Evolutionary conservation across 2,888 invertebrate species (phyloP), one percentile per base, ranked within the genome.

Genomic region (Lampropteryx suffumata): DNA sequence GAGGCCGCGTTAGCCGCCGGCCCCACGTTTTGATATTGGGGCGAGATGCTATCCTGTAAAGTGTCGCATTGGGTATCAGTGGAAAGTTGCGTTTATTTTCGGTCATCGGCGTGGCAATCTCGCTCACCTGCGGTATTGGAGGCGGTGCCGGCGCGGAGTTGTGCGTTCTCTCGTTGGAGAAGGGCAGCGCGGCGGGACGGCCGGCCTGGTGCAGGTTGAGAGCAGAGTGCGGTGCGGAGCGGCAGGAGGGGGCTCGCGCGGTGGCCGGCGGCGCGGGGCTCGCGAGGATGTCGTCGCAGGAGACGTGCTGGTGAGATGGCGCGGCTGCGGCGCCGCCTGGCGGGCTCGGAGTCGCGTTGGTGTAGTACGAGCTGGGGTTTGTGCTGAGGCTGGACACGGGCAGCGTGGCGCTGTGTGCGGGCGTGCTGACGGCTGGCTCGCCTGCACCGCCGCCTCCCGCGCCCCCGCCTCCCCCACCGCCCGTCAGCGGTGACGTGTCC

Each of bases 331-430:
- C 81, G 17, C 17, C 17, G 17, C 17, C 17, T 3, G 92, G 92
- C 28, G 93, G 92, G 67, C 92, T 91, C 44, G 92, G 92, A 57
- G 92, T 86, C 36, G 90, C 92, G 76, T 92, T 92, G 29, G 92
- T 92, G 71, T 92, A 92, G 78, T 92, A 92, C 62, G 92, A 92
- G 73, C 88, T 88, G 27, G 84, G 84, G 69, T 90, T 91, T 27
- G 87, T 89, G 69, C 90, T 87, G 61, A 88, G 83, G 61, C 88
- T 86, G 64, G 92, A 92, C 17, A 92, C 92, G 28, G 92, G 92
- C 57, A 89, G 70, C 39, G 88, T 89, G 37, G 88, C 76, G 68
- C 86, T 87, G 73, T 89, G 89, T 33, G 87, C 89, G 3, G 90
- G 87, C 50, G 90, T 89, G 78, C 88, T 85, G 49, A 84, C 80